A percentile compares a stretch with the other conserved stretches of the same genome.
Evolutionary conservation across 2,888 invertebrate species (phyloP).

Genomic region (Aphidius colemani): DNA sequence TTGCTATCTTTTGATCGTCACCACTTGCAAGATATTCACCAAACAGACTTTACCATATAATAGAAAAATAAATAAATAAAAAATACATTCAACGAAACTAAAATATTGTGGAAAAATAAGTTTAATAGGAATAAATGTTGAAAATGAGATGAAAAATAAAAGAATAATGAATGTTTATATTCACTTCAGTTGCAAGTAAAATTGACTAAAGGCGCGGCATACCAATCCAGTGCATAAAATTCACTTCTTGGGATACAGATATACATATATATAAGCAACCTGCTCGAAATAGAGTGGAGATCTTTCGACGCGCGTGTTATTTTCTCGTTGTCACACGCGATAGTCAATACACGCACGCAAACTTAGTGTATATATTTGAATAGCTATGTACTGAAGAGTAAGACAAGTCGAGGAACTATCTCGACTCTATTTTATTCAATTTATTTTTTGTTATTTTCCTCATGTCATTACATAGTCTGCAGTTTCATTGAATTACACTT

Average conservation of each 20-base stretch:
- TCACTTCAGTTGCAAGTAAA: not conserved
- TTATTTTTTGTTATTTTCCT: too few species aligned
- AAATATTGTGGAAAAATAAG: conserved; percentile 8
- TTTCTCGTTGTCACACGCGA: conserved; percentile 14
- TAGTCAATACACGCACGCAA: conserved; percentile 16
- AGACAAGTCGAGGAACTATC: too few species aligned
- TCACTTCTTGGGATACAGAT: conserved; percentile 15
- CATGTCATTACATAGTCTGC: too few species aligned
- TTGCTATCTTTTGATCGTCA: conserved; percentile 21
- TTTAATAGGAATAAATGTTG: conserved; percentile 1
- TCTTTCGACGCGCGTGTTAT: conserved; percentile 14
- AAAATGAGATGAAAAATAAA: not conserved
- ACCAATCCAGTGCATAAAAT: conserved; percentile 39
- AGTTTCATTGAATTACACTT: too few species aligned
- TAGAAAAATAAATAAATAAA: conserved; percentile 2
- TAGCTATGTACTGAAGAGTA: conserved; percentile 1
- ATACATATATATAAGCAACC: conserved; percentile 38
- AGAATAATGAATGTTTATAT: conserved; percentile 10
- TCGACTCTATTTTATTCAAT: too few species aligned
- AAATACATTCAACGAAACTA: not conserved
- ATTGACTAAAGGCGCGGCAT: conserved; percentile 14
- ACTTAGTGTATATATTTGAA: conserved; percentile 5
- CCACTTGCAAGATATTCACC: not conserved
- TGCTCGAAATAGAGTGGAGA: conserved; percentile 35
- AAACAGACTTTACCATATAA: not conserved